Percentiles rank a stretch among this genome's conserved stretches.
Evolutionary conservation across 1,140 invertebrate genomes (phyloP).

Genomic region (Philaenus spumarius): DNA sequence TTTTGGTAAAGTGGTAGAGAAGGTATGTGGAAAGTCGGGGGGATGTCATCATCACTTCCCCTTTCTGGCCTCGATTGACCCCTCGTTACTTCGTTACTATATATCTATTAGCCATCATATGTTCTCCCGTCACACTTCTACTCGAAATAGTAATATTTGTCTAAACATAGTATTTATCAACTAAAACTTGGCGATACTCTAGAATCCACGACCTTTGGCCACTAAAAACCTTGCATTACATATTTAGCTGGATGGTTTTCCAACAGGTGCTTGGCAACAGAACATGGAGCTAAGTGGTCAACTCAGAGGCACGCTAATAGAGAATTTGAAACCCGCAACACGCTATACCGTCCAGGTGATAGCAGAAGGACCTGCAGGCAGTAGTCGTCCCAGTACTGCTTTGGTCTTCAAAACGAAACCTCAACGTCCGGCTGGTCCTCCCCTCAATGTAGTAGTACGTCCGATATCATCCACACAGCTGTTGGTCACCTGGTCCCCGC

Average conservation of each 20-base stretch:
- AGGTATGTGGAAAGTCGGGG: no score
- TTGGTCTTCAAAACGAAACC: slow-evolving; percentile 63
- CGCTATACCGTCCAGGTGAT: slow-evolving; percentile 65
- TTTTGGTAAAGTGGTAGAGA: no score
- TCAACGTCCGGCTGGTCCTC: slow-evolving; percentile 68
- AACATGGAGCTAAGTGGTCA: slow-evolving; percentile 56
- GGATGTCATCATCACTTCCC: no score
- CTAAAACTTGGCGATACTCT: no score
- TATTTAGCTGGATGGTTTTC: slow-evolving; percentile 15
- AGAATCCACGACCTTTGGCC: no score
- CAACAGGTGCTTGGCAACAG: slow-evolving; percentile 55
- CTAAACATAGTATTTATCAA: no score
- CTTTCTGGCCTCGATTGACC: no score
- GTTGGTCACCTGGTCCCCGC: slow-evolving; percentile 68
- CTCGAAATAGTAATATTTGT: no score
- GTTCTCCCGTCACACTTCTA: no score
- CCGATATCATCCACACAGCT: slow-evolving; percentile 69
- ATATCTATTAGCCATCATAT: no score
- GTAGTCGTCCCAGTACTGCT: slow-evolving; percentile 61
- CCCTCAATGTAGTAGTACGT: slow-evolving; percentile 58
- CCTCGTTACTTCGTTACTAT: no score
- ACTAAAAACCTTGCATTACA: no score
- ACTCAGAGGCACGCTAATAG: slow-evolving; percentile 53
- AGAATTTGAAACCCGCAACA: slow-evolving; percentile 69
- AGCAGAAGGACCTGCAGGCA: slow-evolving; percentile 68